Conservation (phyloP, 2,113 vertebrate genomes). For the Cavia porcellus region DNA sequence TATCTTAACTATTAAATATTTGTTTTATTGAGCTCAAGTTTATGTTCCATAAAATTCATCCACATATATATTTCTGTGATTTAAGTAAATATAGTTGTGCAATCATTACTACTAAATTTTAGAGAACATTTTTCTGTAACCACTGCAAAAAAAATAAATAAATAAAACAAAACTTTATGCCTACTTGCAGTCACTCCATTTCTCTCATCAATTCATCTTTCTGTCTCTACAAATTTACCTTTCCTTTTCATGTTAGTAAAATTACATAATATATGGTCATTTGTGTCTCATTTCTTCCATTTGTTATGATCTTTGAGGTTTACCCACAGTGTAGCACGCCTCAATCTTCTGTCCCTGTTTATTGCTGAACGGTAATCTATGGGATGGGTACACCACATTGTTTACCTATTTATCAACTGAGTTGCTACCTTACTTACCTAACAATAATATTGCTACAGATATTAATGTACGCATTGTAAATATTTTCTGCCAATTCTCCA, state of each 20-base stretch:
- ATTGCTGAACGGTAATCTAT: neutral
- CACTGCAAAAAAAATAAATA: neutral
- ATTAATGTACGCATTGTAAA: neutral
- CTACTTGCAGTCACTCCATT: neutral
- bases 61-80: neutral
- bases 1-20: neutral
- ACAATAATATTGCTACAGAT: neutral
- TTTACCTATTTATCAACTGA: neutral
- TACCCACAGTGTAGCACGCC: neutral
- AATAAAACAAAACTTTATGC: neutral
- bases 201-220: neutral
- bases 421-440: neutral
- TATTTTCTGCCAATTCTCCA: slow-evolving; percentile 14
- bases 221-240: neutral
- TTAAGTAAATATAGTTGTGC: slow-evolving; percentile 18
- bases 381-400: neutral
- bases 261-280: neutral
- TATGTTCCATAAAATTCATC: neutral
- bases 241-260: slow-evolving; percentile 14
- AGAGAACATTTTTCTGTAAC: neutral
- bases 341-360: slow-evolving; percentile 22
- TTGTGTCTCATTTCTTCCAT: neutral
- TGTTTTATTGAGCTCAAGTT: slow-evolving; percentile 17
- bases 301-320: slow-evolving; percentile 9
- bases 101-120: slow-evolving; percentile 13